Conservation (phyloP, 2,888 invertebrate genomes). For the Shargacucullia verbasci region DNA sequence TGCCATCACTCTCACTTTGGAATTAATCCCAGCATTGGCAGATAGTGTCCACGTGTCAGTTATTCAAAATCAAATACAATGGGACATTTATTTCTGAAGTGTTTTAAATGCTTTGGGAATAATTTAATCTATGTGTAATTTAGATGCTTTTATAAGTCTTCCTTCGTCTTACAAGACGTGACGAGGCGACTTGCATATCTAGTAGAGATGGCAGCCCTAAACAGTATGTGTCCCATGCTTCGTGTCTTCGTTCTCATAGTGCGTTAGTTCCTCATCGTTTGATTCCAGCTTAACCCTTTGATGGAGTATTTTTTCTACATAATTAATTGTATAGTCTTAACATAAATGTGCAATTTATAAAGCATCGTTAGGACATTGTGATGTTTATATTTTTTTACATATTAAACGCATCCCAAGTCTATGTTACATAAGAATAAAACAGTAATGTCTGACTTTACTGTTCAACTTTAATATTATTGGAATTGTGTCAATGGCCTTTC, state of each 20-base stretch:
- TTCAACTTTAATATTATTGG: too few relatives aligned
- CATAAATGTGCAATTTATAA: conserved; percentile 19
- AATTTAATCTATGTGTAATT: conserved; percentile 11
- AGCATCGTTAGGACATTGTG: conserved; percentile 2
- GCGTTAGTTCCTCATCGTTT: conserved; percentile 27
- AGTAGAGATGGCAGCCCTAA: conserved; percentile 51
- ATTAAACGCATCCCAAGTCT: too few relatives aligned
- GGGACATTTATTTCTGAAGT: conserved; percentile 5
- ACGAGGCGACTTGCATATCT: conserved; percentile 7
- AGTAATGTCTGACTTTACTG: too few relatives aligned
- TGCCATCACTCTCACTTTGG: conserved; percentile 6
- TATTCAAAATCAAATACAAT: not conserved
- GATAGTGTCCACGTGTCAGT: conserved; percentile 8
- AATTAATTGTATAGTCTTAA: not conserved
- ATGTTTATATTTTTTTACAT: too few relatives aligned
- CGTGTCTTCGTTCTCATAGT: conserved; percentile 42
- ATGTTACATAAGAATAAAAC: too few relatives aligned
- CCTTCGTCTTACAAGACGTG: conserved; percentile 1
- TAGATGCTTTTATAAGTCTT: conserved; percentile 19
- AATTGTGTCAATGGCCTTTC: too few relatives aligned
- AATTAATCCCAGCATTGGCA: conserved; percentile 7
- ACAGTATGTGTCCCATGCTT: conserved; percentile 48
- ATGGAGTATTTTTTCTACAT: conserved; percentile 28
- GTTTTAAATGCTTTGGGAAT: conserved; percentile 7
- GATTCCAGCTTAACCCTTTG: conserved; percentile 39